Percentiles rank a stretch among this genome's conserved stretches.
phyloP scores from a whole-genome alignment of 23 tunicate species.

The Trididemnum nubilum region DNA sequence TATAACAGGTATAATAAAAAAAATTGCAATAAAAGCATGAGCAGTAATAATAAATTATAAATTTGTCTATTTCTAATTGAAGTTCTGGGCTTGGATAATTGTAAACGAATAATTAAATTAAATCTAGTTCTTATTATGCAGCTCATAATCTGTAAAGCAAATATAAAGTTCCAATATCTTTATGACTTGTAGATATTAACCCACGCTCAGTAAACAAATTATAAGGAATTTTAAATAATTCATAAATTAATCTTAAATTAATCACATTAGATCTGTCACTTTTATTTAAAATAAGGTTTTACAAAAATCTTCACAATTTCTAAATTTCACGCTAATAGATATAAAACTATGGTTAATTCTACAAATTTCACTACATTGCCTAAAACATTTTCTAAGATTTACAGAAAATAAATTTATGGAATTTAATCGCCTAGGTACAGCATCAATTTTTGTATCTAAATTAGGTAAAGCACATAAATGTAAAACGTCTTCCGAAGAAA shows the following conservation, averaged over 20 bases:
- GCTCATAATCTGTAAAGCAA: constrained; percentile 20
- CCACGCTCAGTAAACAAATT: neutral
- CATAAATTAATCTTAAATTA: neutral
- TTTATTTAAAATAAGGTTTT: too few relatives aligned
- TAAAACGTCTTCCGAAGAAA: neutral
- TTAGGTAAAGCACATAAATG: neutral
- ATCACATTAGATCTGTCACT: neutral
- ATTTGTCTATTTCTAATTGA: neutral
- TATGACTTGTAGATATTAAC: constrained; percentile 42
- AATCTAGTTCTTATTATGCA: constrained; percentile 4
- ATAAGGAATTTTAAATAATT: neutral
- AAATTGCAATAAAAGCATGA: constrained; percentile 19
- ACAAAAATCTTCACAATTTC: neutral
- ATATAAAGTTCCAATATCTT: constrained; percentile 34
- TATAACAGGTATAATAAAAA: constrained; percentile 16
- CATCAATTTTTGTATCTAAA: neutral
- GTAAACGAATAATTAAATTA: constrained; percentile 24
- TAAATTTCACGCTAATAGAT: neutral
- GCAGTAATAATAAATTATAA: constrained; percentile 29
- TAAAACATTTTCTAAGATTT: neutral
- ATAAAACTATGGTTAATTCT: constrained; percentile 28
- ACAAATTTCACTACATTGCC: constrained; percentile 28
- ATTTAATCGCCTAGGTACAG: constrained; percentile 18
- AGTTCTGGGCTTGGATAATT: neutral
- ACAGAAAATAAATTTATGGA: neutral